These are phyloP conservation scores for Hippocampus guttulatus DNA, from an alignment of 2,113 vertebrate species.

Conservation along the genomic window DNA sequence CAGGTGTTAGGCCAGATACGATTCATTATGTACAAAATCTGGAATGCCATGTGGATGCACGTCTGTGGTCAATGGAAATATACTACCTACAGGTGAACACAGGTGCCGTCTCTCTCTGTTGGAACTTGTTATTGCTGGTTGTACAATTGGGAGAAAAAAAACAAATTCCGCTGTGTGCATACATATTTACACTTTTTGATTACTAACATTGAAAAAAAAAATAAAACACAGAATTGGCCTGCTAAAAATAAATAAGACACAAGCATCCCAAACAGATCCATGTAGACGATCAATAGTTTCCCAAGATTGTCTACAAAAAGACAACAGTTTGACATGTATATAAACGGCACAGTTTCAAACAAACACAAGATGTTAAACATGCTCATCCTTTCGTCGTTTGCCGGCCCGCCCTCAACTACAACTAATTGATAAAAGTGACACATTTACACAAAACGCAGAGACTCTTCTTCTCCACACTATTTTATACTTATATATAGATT, in stretches of 20 bases:
- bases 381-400: constrained; percentile 17
- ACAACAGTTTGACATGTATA: constrained; percentile 29
- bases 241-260: constrained; percentile 79
- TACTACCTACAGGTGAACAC: constrained; percentile 73
- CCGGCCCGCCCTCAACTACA: neutral
- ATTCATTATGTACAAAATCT: constrained; percentile 91
- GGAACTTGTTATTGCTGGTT: constrained; percentile 84
- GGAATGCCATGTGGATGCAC: constrained; percentile 90
- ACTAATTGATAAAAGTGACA: constrained; percentile 43
- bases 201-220: constrained; percentile 66
- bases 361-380: constrained; percentile 29
- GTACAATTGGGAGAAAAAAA: constrained; percentile 61
- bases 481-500: constrained; percentile 19
- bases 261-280: constrained; percentile 55
- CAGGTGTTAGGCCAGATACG: constrained; percentile 84
- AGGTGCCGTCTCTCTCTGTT: constrained; percentile 68
- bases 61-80: constrained; percentile 74
- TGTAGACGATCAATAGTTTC: constrained; percentile 40
- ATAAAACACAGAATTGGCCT: constrained; percentile 56
- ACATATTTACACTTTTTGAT: constrained; percentile 81
- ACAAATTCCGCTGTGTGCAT: constrained; percentile 33
- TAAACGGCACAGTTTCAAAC: constrained; percentile 29
- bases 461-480: constrained; percentile 41
- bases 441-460: constrained; percentile 47
- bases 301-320: constrained; percentile 61